Evolutionary conservation across 37 sponge, comb jelly and placozoan species (phyloP).

Genomic region (Agelas oroides): DNA sequence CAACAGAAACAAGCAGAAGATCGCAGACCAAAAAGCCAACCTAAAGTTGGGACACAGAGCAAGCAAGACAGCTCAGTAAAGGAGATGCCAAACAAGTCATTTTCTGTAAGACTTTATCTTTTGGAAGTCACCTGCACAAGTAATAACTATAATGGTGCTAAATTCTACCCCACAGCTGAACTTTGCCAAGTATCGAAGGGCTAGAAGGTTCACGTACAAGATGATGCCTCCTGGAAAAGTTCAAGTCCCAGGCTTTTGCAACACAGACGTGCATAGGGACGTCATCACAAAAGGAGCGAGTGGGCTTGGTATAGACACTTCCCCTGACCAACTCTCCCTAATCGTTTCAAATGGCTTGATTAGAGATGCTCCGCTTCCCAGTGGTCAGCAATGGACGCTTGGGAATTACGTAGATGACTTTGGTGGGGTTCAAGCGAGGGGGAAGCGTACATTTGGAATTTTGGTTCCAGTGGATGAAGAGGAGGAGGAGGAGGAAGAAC

Average conservation of each 20-base stretch:
- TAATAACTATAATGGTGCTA: background rate
- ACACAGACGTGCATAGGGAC: background rate
- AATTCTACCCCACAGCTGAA: constrained; percentile 7
- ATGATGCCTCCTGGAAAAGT: constrained; percentile 30
- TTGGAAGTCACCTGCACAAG: background rate
- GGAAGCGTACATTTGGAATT: constrained; percentile 7
- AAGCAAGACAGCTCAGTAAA: background rate
- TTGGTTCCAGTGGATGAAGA: background rate
- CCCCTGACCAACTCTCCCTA: background rate
- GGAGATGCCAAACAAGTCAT: background rate
- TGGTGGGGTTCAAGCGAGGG: constrained; percentile 5
- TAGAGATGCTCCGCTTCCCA: background rate
- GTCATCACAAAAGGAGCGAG: background rate
- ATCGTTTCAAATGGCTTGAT: constrained; percentile 8
- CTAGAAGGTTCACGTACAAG: constrained; percentile 1
- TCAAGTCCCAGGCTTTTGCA: constrained; percentile 8
- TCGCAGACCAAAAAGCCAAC: background rate
- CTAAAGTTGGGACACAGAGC: too few relatives aligned
- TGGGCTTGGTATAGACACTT: background rate
- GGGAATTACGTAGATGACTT: constrained; percentile 20
- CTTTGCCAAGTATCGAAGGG: constrained; percentile 8
- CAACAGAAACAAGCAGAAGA: background rate
- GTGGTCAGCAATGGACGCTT: constrained; percentile 10
- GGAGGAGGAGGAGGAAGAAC: background rate
- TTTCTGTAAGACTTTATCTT: background rate